Evolutionary conservation across 2,113 vertebrate genomes (phyloP), one percentile per base, ranked within the genome.

Genomic region (Hirundichthys speculiger): DNA sequence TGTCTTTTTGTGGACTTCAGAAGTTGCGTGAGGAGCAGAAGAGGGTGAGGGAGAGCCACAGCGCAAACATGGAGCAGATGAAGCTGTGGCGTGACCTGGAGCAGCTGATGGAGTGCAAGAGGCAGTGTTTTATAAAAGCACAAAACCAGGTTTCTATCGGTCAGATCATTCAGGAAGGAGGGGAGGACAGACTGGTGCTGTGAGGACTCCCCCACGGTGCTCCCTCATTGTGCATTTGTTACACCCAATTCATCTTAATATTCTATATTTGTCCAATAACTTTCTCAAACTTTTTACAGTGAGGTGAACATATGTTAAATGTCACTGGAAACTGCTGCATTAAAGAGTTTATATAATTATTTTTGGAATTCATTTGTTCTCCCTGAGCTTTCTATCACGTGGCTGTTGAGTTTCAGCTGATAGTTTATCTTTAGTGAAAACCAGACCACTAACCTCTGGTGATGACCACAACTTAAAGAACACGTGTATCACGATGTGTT

Each of bases 41-140:
- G 82, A 74, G 83, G 50, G 94, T 98, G 45, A 90, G 94, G 80
- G 98, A 98, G 87, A 95, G 87, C 80, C 96, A 99, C 1, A 88
- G 90, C 3, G 87, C 88, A 13, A 98, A 99, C 80, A 96, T 98
- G 95, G 98, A 95, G 89, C 96, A 99, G 91, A 93, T 94, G 55
- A 96, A 94, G 90, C 93, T 98, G 96, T 99, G 98, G 97, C 90
- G 87, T n/a, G 96, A 99, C 86, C 91, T 98, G 41, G 91, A 98
- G 82, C 87, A 92, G 57, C 85, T 99, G 80, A 93, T 98, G 93
- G 93, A 95, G 81, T 97, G 96, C 85, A 99, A 98, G 90, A 96
- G 80, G 60, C 94, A 94, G 74, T 97, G 98, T 86, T 96, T 97
- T 81, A 88, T 94, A 57, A 93, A 93, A 79, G 94, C 94, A 10